A percentile compares a stretch with the other conserved stretches of the same genome.
Evolutionary conservation across 2,113 vertebrate species (phyloP).

Genomic region (Aplodontia rufa): DNA sequence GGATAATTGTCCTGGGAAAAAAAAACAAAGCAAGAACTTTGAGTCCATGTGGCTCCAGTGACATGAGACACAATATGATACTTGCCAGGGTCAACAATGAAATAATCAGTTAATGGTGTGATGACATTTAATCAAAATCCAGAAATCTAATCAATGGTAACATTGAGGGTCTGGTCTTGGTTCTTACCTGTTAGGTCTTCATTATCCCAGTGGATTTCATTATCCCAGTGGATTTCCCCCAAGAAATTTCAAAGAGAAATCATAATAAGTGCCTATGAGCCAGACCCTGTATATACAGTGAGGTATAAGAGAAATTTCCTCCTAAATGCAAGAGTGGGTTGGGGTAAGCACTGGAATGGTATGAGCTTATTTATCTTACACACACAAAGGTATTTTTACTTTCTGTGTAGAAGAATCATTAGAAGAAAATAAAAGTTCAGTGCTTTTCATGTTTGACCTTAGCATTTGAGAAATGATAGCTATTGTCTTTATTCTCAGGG

Average conservation of each 20-base stretch:
- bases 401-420: neutral
- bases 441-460: neutral
- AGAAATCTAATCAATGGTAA: too few relatives aligned
- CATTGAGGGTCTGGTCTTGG: too few relatives aligned
- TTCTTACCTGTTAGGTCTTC: constrained; percentile 57
- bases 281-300: accelerated
- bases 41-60: neutral
- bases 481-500: neutral
- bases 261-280: constrained; percentile 46
- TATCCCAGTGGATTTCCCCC: constrained; percentile 77
- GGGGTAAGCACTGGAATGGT: neutral
- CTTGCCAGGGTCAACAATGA: neutral
- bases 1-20: neutral
- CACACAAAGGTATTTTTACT: neutral
- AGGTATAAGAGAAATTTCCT: neutral
- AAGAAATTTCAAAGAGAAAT: constrained; percentile 71
- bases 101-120: too few relatives aligned
- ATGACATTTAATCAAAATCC: too few relatives aligned
- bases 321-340: neutral
- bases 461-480: neutral
- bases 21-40: neutral
- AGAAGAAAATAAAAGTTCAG: neutral
- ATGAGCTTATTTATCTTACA: neutral
- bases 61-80: neutral
- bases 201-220: too few relatives aligned